Conservation (phyloP, 1,140 invertebrate species). For the Drosophila watanabei region DNA sequence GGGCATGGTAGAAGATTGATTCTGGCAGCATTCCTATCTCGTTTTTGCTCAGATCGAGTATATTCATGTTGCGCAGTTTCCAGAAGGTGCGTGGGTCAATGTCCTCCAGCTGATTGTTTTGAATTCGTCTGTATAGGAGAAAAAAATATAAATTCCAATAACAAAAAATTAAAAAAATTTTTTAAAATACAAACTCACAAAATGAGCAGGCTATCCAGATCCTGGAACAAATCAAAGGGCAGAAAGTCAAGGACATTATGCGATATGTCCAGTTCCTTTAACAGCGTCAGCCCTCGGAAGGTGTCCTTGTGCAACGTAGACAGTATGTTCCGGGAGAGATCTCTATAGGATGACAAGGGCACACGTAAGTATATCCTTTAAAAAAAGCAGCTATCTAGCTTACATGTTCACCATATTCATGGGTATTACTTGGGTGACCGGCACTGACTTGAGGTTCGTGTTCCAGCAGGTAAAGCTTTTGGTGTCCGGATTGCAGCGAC, state of each 20-base stretch:
- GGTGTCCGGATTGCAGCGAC: conserved; percentile 88
- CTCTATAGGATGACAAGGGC: conserved; percentile 86
- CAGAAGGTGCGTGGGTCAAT: conserved; percentile 89
- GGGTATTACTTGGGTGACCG: conserved; percentile 89
- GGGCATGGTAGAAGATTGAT: conserved; percentile 88
- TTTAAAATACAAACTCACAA: conserved; percentile 86
- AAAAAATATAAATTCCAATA: neutral
- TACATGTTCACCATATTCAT: conserved; percentile 90
- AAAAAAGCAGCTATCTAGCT: conserved; percentile 54
- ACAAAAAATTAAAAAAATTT: neutral
- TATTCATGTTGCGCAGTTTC: conserved; percentile 88
- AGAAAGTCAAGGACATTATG: conserved; percentile 92
- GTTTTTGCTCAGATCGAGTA: conserved; percentile 92
- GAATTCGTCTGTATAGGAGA: conserved; percentile 87
- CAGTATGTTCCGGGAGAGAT: conserved; percentile 91
- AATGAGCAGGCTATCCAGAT: conserved; percentile 90
- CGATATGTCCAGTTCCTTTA: conserved; percentile 91
- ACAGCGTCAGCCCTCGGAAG: conserved; percentile 89
- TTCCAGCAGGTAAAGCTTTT: conserved; percentile 92
- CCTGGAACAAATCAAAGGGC: conserved; percentile 90
- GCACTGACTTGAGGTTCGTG: conserved; percentile 88
- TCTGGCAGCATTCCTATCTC: conserved; percentile 88
- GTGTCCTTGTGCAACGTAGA: conserved; percentile 91
- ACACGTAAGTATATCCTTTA: neutral
- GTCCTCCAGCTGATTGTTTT: conserved; percentile 90